phyloP scores from a whole-genome alignment of 2,888 invertebrate species.

The Seira sanloemensis region DNA sequence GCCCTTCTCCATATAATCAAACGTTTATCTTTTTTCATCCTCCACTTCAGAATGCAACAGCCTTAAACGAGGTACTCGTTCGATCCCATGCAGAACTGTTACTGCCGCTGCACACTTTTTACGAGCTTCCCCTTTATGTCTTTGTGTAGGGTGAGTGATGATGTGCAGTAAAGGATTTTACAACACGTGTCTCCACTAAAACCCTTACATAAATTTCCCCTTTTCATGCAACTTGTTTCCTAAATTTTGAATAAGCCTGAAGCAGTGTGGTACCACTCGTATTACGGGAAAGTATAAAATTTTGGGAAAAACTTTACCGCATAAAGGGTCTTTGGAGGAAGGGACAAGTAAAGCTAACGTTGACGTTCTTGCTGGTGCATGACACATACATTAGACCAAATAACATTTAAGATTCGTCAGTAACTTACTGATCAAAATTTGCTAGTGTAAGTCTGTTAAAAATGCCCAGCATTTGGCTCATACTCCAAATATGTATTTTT shows the following conservation, averaged over 20 bases:
- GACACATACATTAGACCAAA: no score
- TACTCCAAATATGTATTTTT: no score
- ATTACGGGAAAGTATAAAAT: no score
- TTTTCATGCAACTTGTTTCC: not conserved
- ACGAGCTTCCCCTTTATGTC: no score
- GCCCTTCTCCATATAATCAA: not conserved
- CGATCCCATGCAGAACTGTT: no score
- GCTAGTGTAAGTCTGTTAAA: no score
- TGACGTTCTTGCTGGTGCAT: no score
- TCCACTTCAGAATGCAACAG: not conserved
- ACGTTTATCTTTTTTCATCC: not conserved
- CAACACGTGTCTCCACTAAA: constrained; percentile 36
- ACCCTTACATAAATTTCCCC: constrained; percentile 26
- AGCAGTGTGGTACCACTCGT: no score
- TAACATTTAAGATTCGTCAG: no score
- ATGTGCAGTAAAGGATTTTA: constrained; percentile 36
- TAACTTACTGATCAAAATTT: no score
- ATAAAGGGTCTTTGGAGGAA: no score
- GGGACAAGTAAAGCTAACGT: not conserved
- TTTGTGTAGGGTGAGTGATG: not conserved
- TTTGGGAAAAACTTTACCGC: constrained; percentile 12
- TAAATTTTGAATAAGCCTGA: not conserved
- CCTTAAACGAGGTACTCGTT: not conserved
- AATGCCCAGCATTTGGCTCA: no score
- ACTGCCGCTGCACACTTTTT: not conserved